Evolutionary conservation across 2,888 invertebrate genomes (phyloP).

Genomic region (Celastrina argiolus): DNA sequence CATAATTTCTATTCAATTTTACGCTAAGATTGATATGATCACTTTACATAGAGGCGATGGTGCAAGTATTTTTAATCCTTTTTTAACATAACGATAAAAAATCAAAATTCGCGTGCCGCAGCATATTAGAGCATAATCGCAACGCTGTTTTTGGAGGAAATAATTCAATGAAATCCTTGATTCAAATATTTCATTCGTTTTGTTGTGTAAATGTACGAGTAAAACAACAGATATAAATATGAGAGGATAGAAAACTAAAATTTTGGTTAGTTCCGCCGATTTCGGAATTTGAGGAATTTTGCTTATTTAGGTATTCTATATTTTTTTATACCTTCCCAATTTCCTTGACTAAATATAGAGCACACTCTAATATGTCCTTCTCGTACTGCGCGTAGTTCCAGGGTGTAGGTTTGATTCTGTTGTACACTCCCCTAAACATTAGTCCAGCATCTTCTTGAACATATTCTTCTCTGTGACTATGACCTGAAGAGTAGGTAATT

Average conservation of each 20-base stretch:
- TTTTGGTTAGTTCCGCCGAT: too few species aligned
- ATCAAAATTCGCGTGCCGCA: too few species aligned
- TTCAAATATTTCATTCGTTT: neutral
- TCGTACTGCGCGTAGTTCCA: conserved; percentile 97
- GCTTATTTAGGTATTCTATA: too few species aligned
- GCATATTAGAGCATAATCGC: too few species aligned
- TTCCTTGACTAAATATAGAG: conserved; percentile 84
- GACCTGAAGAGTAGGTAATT: conserved; percentile 52
- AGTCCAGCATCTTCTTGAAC: conserved; percentile 91
- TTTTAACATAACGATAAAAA: too few species aligned
- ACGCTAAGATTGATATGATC: neutral
- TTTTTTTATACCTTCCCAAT: conserved; percentile 79
- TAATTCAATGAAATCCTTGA: neutral
- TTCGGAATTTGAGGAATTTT: too few species aligned
- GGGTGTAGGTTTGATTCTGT: conserved; percentile 87
- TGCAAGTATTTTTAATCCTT: too few species aligned
- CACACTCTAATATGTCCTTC: conserved; percentile 87
- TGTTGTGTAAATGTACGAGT: too few species aligned
- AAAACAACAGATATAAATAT: too few species aligned
- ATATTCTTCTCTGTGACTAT: conserved; percentile 88
- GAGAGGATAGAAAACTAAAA: too few species aligned
- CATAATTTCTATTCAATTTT: neutral
- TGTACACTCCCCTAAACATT: conserved; percentile 94
- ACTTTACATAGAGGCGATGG: too few species aligned
- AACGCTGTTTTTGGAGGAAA: too few species aligned